Conservation (phyloP, 2,888 invertebrate genomes). For the Ditula angustiorana region DNA sequence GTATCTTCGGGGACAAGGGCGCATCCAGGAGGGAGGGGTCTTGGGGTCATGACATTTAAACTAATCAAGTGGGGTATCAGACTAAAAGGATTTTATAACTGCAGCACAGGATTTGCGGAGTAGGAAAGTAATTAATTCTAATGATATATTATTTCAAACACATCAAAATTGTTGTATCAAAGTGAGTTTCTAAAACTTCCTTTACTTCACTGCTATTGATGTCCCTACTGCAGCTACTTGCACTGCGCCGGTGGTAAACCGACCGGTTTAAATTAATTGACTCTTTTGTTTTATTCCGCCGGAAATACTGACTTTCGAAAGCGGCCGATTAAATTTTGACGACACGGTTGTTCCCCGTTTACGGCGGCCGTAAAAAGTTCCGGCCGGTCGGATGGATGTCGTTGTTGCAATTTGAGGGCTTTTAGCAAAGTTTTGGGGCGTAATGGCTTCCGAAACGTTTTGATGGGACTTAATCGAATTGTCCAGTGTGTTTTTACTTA, state of each 20-base stretch:
- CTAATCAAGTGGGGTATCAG: too few species aligned
- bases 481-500: neutral
- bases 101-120: too few species aligned
- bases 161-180: too few species aligned
- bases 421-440: constrained; percentile 19
- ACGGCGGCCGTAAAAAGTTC: constrained; percentile 56
- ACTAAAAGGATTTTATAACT: too few species aligned
- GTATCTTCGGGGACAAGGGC: too few species aligned
- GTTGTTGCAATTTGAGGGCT: constrained; percentile 34
- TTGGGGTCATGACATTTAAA: too few species aligned
- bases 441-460: constrained; percentile 31
- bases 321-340: constrained; percentile 55
- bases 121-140: too few species aligned
- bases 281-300: constrained; percentile 62
- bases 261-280: constrained; percentile 65
- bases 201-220: neutral
- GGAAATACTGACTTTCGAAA: constrained; percentile 49
- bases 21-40: too few species aligned
- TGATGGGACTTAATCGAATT: constrained; percentile 23
- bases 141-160: too few species aligned
- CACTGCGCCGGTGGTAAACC: constrained; percentile 46
- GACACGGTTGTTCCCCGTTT: constrained; percentile 54
- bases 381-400: constrained; percentile 36
- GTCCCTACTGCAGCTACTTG: constrained; percentile 1
- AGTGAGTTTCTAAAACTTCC: too few species aligned